A percentile compares a stretch with the other conserved stretches of the same genome.
phyloP scores from a whole-genome alignment of 2,888 invertebrate genomes.

The Epsilonema sp. region DNA sequence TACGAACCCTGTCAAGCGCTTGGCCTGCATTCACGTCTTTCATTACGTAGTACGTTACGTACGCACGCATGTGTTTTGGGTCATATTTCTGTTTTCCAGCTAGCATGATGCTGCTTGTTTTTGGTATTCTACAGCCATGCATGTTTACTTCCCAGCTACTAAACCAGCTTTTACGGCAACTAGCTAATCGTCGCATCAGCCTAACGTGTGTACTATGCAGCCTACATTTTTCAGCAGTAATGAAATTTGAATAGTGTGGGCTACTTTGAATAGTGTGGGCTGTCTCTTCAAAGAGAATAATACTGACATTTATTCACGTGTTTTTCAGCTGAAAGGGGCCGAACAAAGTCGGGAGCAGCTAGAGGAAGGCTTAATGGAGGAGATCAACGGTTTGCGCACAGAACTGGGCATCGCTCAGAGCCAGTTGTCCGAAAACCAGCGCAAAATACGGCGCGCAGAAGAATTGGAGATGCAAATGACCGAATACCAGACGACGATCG shows the following conservation, averaged over 20 bases:
- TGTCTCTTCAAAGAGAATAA: no score
- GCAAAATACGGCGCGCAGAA: conserved; percentile 1
- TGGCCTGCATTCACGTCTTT: no score
- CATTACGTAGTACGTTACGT: no score
- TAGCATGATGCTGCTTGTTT: no score
- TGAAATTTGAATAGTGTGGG: neutral
- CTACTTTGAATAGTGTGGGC: no score
- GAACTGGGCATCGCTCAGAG: conserved; percentile 40
- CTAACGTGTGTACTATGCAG: neutral
- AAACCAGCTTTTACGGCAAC: no score
- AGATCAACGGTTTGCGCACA: conserved; percentile 50
- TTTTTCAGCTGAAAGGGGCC: conserved; percentile 34
- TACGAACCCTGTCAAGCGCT: no score
- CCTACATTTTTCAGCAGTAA: neutral
- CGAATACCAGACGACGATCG: conserved; percentile 7
- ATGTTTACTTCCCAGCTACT: no score
- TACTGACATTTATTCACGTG: no score
- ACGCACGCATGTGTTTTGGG: no score
- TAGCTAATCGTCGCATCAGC: neutral
- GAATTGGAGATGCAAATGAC: conserved; percentile 6
- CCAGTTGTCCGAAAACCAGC: conserved; percentile 4
- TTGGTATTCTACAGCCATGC: no score
- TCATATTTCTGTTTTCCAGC: no score
- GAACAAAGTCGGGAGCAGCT: conserved; percentile 39
- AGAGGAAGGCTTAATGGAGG: conserved; percentile 37